Base-by-base conservation (phyloP, 2,888 invertebrate species). In the Plebejus melissa region DNA sequence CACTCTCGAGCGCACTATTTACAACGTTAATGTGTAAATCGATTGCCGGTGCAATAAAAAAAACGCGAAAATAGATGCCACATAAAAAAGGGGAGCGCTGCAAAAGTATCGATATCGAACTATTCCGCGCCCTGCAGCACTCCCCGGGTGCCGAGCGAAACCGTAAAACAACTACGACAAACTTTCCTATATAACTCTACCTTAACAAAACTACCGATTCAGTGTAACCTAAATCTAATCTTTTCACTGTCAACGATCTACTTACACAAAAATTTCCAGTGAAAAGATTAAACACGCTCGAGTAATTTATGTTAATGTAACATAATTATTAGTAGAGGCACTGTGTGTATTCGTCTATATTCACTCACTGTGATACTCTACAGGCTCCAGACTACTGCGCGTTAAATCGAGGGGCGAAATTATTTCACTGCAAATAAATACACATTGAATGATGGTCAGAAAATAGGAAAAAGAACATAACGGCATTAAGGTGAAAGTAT, bases 241-340 rank as follows among this genome's bases (percentile, higher is more conserved):
- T 90, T 89, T 90, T 87, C 91, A 90, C 91, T 86, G 85, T 77
- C 54, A 78, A 74, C 76, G 28, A 70, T 16, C 75, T 74, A 76
- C 69, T 74, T 76, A 74, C 69, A 60, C 11, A n/a, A n/a, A 74
- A 70, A 13, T 11, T 75, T 60, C 58, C 88, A 90, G 90, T 90
- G 89, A 89, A 90, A 90, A 90, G 87, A 89, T 80, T 88, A 91
- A 91, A 89, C 82, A 88, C 81, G 91, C 91, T 91, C 93, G 88
- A 72, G 72, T 72, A 32, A 91, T 93, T 93, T 93, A 94, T 93
- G 93, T 94, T 94, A 94, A 94, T 92, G 92, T 94, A 94, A 94
- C 94, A 94, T 94, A 94, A 93, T 91, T 92, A 72, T 91, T 92
- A 72, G 90, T 91, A 94, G 94, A 94, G 94, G 94, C 94, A 94